These are phyloP conservation scores for Cheirogaleus medius DNA, from an alignment of 2,113 vertebrate genomes.

Conservation along the genomic window DNA sequence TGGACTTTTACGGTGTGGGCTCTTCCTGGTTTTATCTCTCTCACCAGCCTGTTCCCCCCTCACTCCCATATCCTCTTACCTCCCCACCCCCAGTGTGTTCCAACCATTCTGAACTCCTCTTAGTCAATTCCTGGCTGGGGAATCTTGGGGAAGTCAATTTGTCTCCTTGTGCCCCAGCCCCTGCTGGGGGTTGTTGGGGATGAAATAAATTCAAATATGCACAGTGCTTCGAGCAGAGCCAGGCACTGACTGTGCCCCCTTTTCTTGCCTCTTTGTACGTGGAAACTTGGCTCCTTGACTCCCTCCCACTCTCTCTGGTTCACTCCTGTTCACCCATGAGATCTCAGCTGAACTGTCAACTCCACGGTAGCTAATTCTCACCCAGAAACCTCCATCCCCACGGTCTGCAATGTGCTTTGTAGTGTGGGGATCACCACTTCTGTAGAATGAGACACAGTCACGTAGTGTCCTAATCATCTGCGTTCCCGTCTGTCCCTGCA, in stretches of 20 bases:
- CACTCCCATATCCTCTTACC: accelerated
- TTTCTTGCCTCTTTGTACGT: accelerated
- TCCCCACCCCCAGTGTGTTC: neutral
- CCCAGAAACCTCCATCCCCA: neutral
- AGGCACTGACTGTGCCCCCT: neutral
- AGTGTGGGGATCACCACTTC: accelerated
- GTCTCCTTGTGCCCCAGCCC: neutral
- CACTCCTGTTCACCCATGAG: neutral
- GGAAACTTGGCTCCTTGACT: neutral
- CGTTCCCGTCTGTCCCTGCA: neutral
- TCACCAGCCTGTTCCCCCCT: neutral
- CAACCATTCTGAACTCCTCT: neutral
- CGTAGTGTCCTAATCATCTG: accelerated
- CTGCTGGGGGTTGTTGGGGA: neutral
- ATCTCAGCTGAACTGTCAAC: neutral
- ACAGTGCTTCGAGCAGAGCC: neutral
- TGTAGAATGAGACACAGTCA: neutral
- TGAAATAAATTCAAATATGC: neutral
- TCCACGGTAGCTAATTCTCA: neutral
- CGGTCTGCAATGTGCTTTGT: neutral
- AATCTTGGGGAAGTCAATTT: neutral
- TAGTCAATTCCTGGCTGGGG: neutral
- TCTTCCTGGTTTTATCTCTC: neutral
- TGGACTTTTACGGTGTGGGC: neutral
- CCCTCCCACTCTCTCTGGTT: neutral